Evolutionary conservation across 2,888 invertebrate species (phyloP), one percentile per base, ranked within the genome.

Genomic region (Danaus chrysippus): DNA sequence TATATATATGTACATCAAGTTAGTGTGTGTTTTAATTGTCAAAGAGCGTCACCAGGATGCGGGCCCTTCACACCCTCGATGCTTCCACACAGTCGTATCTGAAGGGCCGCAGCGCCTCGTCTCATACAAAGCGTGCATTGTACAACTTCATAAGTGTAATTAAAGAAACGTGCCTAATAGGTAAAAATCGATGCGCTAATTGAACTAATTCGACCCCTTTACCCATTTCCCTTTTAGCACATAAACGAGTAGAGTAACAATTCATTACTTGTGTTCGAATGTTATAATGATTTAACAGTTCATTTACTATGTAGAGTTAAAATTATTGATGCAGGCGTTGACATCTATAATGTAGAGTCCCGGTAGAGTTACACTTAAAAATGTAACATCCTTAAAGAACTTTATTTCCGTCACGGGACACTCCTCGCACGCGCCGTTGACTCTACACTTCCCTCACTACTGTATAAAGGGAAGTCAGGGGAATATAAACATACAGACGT

Each of bases 11-110:
- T 23, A 23, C 5, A 23, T 34, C 2, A 34, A 34, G 23, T 8
- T 17, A 17, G 17, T 15, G 3, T 17, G 17, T 15, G 10, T 10
- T 49, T 10, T 17, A 49, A 49, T 49, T 49, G n/a, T 43, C 3
- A 41, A 41, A 54, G 44, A 54, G 3, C 49, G 42, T 55, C 55
- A 19, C 46, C 17, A 44, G 60, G 60, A 60, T 60, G 55, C 54
- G 60, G 60, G 60, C 55, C n/a, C 17, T 42, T n/a, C 15, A 55
- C 6, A 49, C 60, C 11, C 55, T 60, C 17, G 19, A 55, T 49
- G 12, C 42, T 55, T 55, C 60, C 54, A 11, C 42, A 42, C 15
- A 23, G 42, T 23, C 42, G 23, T 41, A 13, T 41, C 12, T 53
- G 42, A 49, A 53, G n/a, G 42, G 41, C 41, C 23, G 3, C 10